These are phyloP conservation scores for Phrynosoma blainvillii DNA, from an alignment of 2,113 vertebrate species.

Conservation along the genomic window DNA sequence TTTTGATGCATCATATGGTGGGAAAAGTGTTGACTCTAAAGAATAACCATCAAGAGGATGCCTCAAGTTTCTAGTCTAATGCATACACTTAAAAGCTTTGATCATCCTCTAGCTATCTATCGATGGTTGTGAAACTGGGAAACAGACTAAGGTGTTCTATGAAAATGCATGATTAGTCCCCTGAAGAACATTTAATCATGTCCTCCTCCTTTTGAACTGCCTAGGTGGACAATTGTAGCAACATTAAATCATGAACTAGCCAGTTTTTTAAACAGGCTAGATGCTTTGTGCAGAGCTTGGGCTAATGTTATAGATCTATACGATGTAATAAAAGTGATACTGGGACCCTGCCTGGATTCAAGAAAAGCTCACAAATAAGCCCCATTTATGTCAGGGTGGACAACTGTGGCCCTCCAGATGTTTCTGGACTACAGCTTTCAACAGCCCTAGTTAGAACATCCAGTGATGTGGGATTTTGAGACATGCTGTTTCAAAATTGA, in stretches of 20 bases:
- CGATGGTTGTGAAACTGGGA: background rate
- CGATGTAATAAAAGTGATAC: background rate
- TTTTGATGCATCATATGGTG: background rate
- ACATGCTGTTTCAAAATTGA: too few species aligned
- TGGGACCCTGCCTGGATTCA: background rate
- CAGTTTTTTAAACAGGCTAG: background rate
- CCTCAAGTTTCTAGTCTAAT: conserved; percentile 9
- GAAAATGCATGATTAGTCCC: background rate
- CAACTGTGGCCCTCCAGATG: too few species aligned
- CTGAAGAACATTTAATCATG: background rate
- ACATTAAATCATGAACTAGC: background rate
- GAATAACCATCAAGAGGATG: background rate
- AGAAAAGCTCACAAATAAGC: background rate
- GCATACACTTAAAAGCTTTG: background rate
- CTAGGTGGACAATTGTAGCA: too few species aligned
- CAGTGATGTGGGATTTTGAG: too few species aligned
- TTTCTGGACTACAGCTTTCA: too few species aligned
- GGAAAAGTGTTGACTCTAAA: background rate
- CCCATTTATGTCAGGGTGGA: too few species aligned
- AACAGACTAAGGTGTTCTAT: background rate
- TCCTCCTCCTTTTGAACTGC: too few species aligned
- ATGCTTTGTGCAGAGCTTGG: background rate
- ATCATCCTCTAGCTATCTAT: background rate
- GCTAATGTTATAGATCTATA: background rate
- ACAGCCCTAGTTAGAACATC: too few species aligned